Conservation (phyloP, 2,113 vertebrate species). For the Thermophis baileyi region DNA sequence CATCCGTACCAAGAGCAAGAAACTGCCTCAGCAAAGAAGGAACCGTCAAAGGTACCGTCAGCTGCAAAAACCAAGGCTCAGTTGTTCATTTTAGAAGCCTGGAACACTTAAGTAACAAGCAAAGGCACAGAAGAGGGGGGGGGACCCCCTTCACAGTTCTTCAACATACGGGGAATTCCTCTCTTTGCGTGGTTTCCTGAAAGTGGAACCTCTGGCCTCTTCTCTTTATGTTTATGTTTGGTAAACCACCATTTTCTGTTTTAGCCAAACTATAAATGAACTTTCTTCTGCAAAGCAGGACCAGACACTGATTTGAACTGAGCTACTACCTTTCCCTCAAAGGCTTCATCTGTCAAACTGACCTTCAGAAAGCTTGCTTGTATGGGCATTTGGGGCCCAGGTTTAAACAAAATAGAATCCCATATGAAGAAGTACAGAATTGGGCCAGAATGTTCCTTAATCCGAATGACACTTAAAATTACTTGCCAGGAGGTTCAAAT, state of each 20-base stretch:
- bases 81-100: not conserved
- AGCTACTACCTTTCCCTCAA: not conserved
- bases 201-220: not conserved
- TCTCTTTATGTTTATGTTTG: not conserved
- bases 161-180: not conserved
- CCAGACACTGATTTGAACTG: not conserved
- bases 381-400: not conserved
- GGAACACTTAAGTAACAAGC: not conserved
- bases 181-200: not conserved
- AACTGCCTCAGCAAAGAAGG: not conserved
- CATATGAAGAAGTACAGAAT: not conserved
- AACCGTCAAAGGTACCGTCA: not conserved
- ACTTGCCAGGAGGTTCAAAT: not conserved
- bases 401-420: not conserved
- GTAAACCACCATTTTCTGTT: not conserved
- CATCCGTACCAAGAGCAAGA: not conserved
- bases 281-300: not conserved
- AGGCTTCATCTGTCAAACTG: not conserved
- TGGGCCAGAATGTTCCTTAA: not conserved
- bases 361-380: not conserved
- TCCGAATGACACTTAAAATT: not conserved
- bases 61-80: not conserved
- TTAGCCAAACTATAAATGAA: not conserved
- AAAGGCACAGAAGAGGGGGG: not conserved
- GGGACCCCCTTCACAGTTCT: not conserved